Conservation (phyloP, 2,113 vertebrate genomes). For the Cnemophilus loriae region DNA sequence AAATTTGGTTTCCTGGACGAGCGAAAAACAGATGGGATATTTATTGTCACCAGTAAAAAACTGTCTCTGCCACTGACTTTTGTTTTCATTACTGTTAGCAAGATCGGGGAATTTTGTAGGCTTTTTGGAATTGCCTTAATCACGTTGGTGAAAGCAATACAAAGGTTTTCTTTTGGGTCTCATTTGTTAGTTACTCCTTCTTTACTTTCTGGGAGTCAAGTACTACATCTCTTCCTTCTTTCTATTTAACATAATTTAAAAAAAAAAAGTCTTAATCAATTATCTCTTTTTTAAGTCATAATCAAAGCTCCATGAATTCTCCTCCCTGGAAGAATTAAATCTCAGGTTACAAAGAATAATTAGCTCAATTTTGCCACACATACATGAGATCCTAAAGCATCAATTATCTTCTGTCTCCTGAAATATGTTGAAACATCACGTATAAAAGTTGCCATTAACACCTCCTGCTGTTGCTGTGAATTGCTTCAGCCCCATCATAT, state of each 20-base stretch:
- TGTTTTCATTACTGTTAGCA: not conserved
- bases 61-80: not conserved
- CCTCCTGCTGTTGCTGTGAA: not conserved
- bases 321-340: not conserved
- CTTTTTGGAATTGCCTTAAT: not conserved
- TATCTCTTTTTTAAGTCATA: not conserved
- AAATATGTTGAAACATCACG: not conserved
- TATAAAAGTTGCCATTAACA: not conserved
- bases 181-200: not conserved
- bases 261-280: not conserved
- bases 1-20: not conserved
- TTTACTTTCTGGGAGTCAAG: not conserved
- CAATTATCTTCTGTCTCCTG: not conserved
- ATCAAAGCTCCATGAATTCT: not conserved
- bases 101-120: not conserved
- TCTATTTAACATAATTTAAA: not conserved
- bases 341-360: not conserved
- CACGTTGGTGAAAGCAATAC: not conserved
- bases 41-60: not conserved
- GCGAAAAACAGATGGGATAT: not conserved
- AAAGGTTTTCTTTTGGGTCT: not conserved
- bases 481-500: not conserved
- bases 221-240: not conserved
- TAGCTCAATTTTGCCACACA: not conserved
- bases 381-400: rapidly evolving